These are phyloP conservation scores for Sminthurinus aureus DNA, from an alignment of 2,888 invertebrate genomes.

Conservation along the genomic window DNA sequence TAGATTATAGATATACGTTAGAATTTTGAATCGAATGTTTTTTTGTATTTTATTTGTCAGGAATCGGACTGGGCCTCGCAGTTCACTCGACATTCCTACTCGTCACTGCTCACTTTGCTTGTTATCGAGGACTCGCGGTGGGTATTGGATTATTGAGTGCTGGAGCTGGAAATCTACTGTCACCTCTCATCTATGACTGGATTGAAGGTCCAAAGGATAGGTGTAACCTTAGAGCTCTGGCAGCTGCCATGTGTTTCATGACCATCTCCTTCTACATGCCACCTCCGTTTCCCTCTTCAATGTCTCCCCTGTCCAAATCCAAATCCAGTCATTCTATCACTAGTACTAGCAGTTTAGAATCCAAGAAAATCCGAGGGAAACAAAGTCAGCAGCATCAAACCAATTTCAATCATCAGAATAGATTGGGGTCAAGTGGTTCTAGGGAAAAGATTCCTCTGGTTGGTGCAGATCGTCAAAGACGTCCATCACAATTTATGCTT, in stretches of 20 bases:
- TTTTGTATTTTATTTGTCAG: constrained; percentile 35
- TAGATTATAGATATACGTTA: too few species aligned
- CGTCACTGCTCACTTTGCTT: constrained; percentile 18
- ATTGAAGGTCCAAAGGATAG: constrained; percentile 46
- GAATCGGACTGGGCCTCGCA: constrained; percentile 55
- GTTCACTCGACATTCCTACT: constrained; percentile 55
- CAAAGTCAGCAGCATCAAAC: not conserved
- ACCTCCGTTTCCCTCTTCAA: constrained; percentile 6
- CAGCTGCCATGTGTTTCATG: constrained; percentile 52
- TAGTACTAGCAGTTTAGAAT: not conserved
- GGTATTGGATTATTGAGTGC: constrained; percentile 53
- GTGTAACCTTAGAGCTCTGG: constrained; percentile 51
- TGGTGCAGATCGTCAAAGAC: constrained; percentile 36
- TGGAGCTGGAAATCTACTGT: constrained; percentile 52
- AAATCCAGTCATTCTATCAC: not conserved
- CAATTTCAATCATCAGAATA: too few species aligned
- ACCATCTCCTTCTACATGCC: constrained; percentile 46
- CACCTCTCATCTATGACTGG: constrained; percentile 49
- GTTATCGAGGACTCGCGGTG: constrained; percentile 49
- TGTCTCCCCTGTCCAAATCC: not conserved
- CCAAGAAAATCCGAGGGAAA: not conserved
- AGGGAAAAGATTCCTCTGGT: not conserved
- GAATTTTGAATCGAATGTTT: not conserved
- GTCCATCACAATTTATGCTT: constrained; percentile 49
- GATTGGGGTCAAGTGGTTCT: not conserved